Evolutionary conservation across 2,797 vertebrate species (phyloP).

Genomic region (Channa striata): DNA sequence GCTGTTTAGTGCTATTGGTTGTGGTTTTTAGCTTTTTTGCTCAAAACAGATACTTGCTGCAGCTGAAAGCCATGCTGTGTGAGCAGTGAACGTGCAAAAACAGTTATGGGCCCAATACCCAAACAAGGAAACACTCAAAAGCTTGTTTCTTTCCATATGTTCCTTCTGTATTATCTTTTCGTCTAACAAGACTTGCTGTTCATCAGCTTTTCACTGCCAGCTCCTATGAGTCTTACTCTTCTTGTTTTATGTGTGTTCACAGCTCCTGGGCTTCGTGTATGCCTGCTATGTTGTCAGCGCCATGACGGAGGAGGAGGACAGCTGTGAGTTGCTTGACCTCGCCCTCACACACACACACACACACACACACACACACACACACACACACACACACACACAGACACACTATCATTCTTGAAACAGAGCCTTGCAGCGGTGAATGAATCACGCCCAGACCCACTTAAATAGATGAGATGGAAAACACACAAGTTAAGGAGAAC

Average conservation of each 20-base stretch:
- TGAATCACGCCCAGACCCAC: constrained; percentile 39
- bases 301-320: constrained; percentile 94
- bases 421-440: constrained; percentile 30
- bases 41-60: background rate
- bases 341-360: constrained; percentile 33
- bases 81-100: background rate
- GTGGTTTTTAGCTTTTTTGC: background rate
- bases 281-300: constrained; percentile 92
- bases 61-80: background rate
- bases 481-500: constrained; percentile 25
- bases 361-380: constrained; percentile 30
- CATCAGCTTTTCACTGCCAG: constrained; percentile 8
- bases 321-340: constrained; percentile 87
- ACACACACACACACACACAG: constrained; percentile 10
- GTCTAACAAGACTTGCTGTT: constrained; percentile 25
- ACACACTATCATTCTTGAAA: constrained; percentile 27
- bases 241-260: constrained; percentile 76
- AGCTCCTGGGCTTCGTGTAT: constrained; percentile 91
- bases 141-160: constrained; percentile 23
- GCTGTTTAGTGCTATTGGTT: background rate
- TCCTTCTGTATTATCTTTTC: constrained; percentile 18
- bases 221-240: constrained; percentile 48
- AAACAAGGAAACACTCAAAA: background rate
- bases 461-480: constrained; percentile 39
- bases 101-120: background rate